Base-by-base conservation (phyloP, 2,797 vertebrate genomes). In the Rallus crepitans region DNA sequence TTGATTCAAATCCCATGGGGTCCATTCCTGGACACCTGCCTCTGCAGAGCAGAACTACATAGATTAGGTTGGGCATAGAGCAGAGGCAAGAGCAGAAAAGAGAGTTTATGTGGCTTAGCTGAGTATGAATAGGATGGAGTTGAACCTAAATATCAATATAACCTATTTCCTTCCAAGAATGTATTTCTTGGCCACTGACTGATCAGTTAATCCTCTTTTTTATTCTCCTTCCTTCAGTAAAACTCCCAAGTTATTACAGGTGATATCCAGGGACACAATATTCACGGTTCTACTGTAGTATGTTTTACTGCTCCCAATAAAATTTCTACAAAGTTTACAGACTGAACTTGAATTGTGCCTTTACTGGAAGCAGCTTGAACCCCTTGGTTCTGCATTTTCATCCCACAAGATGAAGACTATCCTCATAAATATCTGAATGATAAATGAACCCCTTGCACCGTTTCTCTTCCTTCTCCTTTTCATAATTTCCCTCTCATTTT, bases 151-250 rank as follows among this genome's bases (percentile, higher is more conserved):
- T 90, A 94, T 90, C 81, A 83, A 7, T 76, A 63, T 79, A 89
- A 92, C 25, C 42, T 56, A 68, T 79, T 90, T 87, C 52, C 68
- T 84, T 82, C 45, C 31, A 60, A 64, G 73, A 91, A 45, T n/a
- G 45, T 87, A 93, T 94, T 92, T 97, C 66, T 95, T 90, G 81
- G 48, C 28, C 48, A 47, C n/a, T 60, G 70, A 69, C 72, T 80
- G 88, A 90, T 86, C 93, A 72, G 73, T 95, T 97, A 96, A 95
- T 94, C 90, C 86, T 69, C 63, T 77, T 90, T 89, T 93, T 92
- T 82, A 89, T 84, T 92, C 71, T 87, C 42, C 78, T 90, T 30
- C 25, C 37, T 89, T 66, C 83, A 82, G 81, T 68, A 69, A 60
- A 90, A 94, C 57, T 90, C 85, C 70, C 83, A 81, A 33, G 93